Percentiles rank a stretch among this genome's conserved stretches.
These are phyloP conservation scores for Mirounga angustirostris DNA, from an alignment of 2,113 vertebrate species.

Conservation along the genomic window DNA sequence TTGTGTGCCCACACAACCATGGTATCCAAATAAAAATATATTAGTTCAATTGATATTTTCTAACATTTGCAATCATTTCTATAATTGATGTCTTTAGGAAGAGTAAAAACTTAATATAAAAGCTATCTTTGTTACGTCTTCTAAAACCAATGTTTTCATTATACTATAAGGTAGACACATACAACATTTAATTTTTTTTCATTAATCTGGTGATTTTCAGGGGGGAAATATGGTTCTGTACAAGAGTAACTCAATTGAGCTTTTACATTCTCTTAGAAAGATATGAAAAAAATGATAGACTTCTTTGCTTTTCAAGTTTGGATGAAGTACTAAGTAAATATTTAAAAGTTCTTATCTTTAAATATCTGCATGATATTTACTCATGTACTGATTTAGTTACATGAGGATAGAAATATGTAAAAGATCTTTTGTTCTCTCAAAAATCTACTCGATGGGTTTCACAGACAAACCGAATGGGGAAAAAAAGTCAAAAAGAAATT, in stretches of 20 bases:
- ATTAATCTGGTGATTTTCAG: background rate
- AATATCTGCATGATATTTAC: background rate
- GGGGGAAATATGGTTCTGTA: background rate
- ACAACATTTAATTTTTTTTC: background rate
- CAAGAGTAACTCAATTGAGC: background rate
- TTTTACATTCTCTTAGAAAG: background rate
- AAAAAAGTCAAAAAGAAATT: background rate
- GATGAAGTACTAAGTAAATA: background rate
- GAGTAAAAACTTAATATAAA: background rate
- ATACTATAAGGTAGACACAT: background rate
- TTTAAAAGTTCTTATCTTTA: slow-evolving; percentile 27
- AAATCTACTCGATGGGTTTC: background rate
- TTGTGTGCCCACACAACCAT: background rate
- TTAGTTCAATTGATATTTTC: background rate
- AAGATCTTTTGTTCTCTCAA: background rate
- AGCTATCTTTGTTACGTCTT: background rate
- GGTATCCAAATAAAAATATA: background rate
- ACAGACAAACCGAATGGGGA: background rate
- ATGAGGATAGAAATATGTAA: background rate
- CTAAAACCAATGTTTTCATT: background rate
- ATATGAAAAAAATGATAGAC: background rate
- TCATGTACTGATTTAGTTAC: background rate
- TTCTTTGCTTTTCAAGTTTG: background rate
- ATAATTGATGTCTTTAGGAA: background rate
- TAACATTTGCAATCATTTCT: background rate